Conservation (phyloP, 2,888 invertebrate genomes). For the Hirtodrosophila confusa region DNA sequence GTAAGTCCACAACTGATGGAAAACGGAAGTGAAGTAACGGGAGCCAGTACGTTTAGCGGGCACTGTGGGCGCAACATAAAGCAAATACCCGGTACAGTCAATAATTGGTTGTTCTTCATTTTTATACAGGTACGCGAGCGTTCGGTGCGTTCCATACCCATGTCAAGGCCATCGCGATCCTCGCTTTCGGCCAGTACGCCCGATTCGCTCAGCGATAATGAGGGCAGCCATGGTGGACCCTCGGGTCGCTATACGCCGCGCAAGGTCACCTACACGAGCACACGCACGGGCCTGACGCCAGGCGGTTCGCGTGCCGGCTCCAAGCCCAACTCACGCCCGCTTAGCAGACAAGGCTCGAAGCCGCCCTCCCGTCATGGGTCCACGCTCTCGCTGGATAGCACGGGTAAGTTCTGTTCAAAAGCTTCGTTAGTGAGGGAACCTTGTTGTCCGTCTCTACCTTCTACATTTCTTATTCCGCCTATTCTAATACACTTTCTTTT, state of each 20-base stretch:
- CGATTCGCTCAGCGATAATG: conserved; percentile 94
- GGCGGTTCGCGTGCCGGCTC: conserved; percentile 90
- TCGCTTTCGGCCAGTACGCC: conserved; percentile 94
- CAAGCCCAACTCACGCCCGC: conserved; percentile 93
- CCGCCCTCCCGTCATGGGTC: conserved; percentile 97
- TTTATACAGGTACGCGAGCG: conserved; percentile 93
- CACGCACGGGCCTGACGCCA: conserved; percentile 88
- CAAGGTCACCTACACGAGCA: conserved; percentile 87
- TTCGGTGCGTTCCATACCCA: conserved; percentile 95
- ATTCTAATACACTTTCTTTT: background rate
- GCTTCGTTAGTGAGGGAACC: no score
- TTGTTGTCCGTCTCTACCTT: no score
- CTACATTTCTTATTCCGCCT: no score
- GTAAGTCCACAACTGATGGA: conserved; percentile 78
- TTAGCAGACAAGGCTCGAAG: conserved; percentile 94
- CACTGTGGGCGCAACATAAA: conserved; percentile 26
- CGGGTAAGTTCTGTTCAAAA: conserved; percentile 86
- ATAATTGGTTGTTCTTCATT: conserved; percentile 8
- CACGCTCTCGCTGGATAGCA: conserved; percentile 94
- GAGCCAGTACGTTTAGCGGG: conserved; percentile 13
- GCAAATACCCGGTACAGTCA: background rate
- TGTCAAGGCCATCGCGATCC: conserved; percentile 91
- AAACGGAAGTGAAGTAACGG: conserved; percentile 12
- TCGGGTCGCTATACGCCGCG: conserved; percentile 87
- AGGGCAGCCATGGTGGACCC: conserved; percentile 90